Evolutionary conservation across 2,113 vertebrate species (phyloP).

Genomic region (Craseonycteris thonglongyai): DNA sequence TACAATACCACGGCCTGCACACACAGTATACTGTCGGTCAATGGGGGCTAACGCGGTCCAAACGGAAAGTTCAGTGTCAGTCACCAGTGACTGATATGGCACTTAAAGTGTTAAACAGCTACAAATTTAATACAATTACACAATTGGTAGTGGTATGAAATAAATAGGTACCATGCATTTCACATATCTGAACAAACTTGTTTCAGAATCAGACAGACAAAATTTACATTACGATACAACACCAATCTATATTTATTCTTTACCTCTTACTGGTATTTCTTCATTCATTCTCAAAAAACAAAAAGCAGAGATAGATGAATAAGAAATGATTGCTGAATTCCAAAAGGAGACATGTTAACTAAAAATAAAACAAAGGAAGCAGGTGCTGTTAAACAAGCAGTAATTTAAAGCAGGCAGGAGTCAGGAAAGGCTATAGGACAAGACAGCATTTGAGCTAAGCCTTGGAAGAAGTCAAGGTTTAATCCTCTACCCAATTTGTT

Average conservation of each 20-base stretch:
- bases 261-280: not conserved
- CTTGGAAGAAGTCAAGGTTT: not conserved
- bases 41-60: too few species aligned
- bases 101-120: too few species aligned
- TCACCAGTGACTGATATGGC: too few species aligned
- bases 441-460: not conserved
- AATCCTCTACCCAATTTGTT: not conserved
- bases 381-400: not conserved
- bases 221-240: not conserved
- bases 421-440: not conserved
- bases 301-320: not conserved
- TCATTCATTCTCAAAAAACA: not conserved
- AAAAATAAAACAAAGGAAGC: not conserved
- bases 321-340: not conserved
- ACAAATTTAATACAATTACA: not conserved
- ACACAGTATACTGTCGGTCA: too few species aligned
- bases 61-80: too few species aligned
- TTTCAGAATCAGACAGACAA: constrained; percentile 6
- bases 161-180: not conserved
- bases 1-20: too few species aligned
- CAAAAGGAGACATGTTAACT: not conserved
- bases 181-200: not conserved
- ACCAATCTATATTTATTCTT: not conserved
- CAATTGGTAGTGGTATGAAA: not conserved
- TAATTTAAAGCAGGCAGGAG: not conserved